Evolutionary conservation across 2,888 invertebrate genomes (phyloP).

Genomic region (Sipha maydis): DNA sequence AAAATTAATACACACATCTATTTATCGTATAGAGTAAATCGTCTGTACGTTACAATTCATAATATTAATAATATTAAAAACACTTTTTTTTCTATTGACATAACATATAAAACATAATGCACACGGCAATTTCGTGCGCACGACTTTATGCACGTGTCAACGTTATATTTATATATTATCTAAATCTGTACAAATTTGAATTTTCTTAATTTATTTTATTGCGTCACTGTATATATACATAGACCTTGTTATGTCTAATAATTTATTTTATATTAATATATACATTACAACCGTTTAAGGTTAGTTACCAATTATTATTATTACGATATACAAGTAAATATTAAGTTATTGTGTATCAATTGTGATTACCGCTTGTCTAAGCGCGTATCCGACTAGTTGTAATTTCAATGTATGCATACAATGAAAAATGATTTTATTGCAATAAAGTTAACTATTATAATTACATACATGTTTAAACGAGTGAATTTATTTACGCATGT

Average conservation of each 20-base stretch:
- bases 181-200: slow-evolving; percentile 17
- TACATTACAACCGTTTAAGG: slow-evolving; percentile 1
- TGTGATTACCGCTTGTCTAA: background rate
- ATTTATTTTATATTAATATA: slow-evolving; percentile 42
- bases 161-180: background rate
- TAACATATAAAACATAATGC: background rate
- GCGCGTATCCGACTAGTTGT: background rate
- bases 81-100: background rate
- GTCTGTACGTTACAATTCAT: background rate
- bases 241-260: slow-evolving; percentile 16
- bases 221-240: background rate
- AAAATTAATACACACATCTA: background rate
- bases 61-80: background rate
- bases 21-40: background rate
- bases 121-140: slow-evolving; percentile 24
- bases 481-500: background rate
- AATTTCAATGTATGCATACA: slow-evolving; percentile 14
- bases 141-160: slow-evolving; percentile 23
- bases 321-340: background rate
- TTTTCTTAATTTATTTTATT: slow-evolving; percentile 49
- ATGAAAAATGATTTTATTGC: slow-evolving; percentile 38
- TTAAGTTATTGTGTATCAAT: background rate
- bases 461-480: background rate
- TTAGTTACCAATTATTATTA: slow-evolving; percentile 31
- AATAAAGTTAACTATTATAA: slow-evolving; percentile 52